phyloP scores from a whole-genome alignment of 1,140 invertebrate genomes.

The Camponotus vicinus region DNA sequence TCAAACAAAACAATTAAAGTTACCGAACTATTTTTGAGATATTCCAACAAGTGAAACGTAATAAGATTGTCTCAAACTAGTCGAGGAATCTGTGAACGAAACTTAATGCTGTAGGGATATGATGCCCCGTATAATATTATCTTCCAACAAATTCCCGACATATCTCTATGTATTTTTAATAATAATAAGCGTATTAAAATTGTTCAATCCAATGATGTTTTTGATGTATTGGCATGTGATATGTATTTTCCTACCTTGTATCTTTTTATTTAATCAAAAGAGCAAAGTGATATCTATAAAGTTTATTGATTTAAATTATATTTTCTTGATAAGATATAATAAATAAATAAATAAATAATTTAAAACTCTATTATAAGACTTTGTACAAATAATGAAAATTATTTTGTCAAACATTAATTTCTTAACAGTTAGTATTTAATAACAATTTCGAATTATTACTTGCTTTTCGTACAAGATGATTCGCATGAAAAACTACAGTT shows the following conservation, averaged over 20 bases:
- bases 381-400: neutral
- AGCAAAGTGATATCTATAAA: neutral
- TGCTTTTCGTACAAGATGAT: neutral
- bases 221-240: slow-evolving; percentile 13
- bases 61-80: neutral
- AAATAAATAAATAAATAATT: slow-evolving; percentile 15
- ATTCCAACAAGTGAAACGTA: neutral
- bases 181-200: slow-evolving; percentile 51
- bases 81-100: slow-evolving; percentile 10
- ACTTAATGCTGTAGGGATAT: neutral
- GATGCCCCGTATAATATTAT: slow-evolving; percentile 24
- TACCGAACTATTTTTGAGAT: neutral
- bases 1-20: slow-evolving; percentile 12
- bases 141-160: slow-evolving; percentile 36
- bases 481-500: too few relatives aligned
- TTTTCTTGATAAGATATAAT: neutral
- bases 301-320: slow-evolving; percentile 24
- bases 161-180: slow-evolving; percentile 58
- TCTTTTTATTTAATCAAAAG: neutral
- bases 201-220: slow-evolving; percentile 5
- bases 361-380: neutral
- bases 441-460: neutral
- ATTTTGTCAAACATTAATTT: neutral
- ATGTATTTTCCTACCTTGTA: neutral
- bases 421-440: neutral